Conservation (phyloP, 1,140 invertebrate genomes). For the Meloidogyne hapla region DNA sequence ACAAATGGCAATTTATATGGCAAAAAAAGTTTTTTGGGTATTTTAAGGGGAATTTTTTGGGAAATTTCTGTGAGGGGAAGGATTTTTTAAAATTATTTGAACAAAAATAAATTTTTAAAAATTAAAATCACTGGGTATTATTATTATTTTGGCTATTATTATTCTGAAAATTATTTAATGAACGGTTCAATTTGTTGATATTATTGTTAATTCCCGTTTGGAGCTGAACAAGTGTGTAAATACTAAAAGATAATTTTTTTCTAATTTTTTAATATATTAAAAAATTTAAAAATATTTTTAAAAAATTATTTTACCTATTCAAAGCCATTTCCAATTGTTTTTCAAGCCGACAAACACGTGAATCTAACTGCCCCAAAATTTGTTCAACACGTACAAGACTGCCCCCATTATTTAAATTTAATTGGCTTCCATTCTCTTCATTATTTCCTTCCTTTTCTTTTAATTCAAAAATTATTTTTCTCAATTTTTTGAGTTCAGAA, state of each 20-base stretch:
- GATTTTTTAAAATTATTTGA: background rate
- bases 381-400: slow-evolving; percentile 33
- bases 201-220: slow-evolving; percentile 58
- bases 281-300: background rate
- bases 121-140: background rate
- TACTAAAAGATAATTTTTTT: too few species aligned
- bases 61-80: background rate
- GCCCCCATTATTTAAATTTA: background rate
- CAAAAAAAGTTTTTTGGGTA: background rate
- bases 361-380: slow-evolving; percentile 46
- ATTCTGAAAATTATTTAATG: background rate
- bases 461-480: background rate
- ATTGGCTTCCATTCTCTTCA: background rate
- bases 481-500: background rate
- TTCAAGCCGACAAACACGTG: slow-evolving; percentile 54
- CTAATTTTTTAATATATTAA: too few species aligned
- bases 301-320: slow-evolving; percentile 50
- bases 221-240: slow-evolving; percentile 59
- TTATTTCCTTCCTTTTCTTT: too few species aligned
- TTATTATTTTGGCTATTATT: background rate
- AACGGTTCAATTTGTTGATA: slow-evolving; percentile 37
- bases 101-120: background rate
- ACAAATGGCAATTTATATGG: background rate
- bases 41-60: background rate
- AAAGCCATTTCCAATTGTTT: slow-evolving; percentile 63